phyloP scores from a whole-genome alignment of 2,113 vertebrate species.

The Lamprotornis superbus region DNA sequence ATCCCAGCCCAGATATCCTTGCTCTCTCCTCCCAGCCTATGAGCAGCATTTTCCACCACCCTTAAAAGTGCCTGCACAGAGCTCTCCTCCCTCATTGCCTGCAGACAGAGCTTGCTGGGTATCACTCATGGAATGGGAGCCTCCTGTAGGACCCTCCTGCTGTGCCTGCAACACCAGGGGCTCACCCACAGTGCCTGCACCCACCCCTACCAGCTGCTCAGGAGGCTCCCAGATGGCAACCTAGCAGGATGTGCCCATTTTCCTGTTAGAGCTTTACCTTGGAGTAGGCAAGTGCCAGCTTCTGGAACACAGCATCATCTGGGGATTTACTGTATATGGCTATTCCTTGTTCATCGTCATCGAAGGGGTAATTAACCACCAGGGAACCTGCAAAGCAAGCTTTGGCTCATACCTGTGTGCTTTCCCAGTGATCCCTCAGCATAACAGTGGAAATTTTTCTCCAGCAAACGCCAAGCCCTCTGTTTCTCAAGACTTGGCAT shows the following conservation, averaged over 20 bases:
- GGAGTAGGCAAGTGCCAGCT: constrained; percentile 88
- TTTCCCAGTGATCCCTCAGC: neutral
- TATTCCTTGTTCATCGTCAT: constrained; percentile 81
- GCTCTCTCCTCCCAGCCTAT: neutral
- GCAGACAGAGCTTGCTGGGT: neutral
- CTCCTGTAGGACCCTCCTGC: neutral
- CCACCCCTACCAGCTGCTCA: neutral
- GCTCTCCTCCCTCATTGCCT: neutral
- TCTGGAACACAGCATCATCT: constrained; percentile 89
- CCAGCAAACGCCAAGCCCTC: neutral
- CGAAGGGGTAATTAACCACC: constrained; percentile 97
- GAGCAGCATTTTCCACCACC: neutral
- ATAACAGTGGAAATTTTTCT: neutral
- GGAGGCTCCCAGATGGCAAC: neutral
- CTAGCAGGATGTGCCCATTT: neutral
- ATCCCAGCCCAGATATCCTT: neutral
- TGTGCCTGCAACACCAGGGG: neutral
- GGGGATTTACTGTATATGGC: constrained; percentile 85
- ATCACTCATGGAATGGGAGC: neutral
- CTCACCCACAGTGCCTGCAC: neutral
- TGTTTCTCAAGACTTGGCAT: neutral
- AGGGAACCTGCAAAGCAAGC: constrained; percentile 82
- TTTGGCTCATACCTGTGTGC: neutral
- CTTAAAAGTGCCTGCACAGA: neutral
- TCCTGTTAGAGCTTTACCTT: constrained; percentile 76